These are phyloP conservation scores for Dicerorhinus sumatrensis DNA, from an alignment of 2,113 vertebrate species.

Conservation along the genomic window DNA sequence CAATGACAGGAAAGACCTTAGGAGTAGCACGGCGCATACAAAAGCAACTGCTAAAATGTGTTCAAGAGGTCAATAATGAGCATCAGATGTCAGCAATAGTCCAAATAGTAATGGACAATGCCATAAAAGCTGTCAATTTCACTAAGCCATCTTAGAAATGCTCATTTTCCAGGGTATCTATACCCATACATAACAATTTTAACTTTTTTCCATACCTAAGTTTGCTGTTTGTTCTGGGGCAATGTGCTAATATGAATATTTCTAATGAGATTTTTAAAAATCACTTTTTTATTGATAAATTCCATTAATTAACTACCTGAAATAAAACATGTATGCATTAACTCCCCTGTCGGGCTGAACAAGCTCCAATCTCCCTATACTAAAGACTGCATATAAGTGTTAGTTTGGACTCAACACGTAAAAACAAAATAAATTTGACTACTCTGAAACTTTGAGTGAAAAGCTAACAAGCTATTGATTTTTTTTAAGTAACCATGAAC, in stretches of 20 bases:
- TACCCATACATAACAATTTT: neutral
- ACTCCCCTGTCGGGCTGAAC: neutral
- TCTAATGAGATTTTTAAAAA: constrained; percentile 14
- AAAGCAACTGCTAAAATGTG: neutral
- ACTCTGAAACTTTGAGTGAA: neutral
- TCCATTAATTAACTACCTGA: neutral
- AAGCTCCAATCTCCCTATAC: neutral
- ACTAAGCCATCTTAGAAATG: neutral
- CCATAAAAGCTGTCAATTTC: neutral
- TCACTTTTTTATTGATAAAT: neutral
- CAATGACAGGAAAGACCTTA: neutral
- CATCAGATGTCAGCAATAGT: neutral
- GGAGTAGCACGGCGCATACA: neutral
- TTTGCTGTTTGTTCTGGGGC: neutral
- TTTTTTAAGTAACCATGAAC: neutral
- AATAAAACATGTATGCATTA: neutral
- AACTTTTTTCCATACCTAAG: neutral
- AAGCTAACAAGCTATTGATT: neutral
- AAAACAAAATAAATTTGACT: neutral
- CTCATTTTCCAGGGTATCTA: neutral
- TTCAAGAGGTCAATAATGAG: neutral
- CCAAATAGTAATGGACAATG: neutral
- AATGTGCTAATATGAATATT: neutral
- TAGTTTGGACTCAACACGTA: neutral
- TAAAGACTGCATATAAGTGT: neutral